Evolutionary conservation across 1,140 invertebrate genomes (phyloP).

Genomic region (Atopsyche davidsoni): DNA sequence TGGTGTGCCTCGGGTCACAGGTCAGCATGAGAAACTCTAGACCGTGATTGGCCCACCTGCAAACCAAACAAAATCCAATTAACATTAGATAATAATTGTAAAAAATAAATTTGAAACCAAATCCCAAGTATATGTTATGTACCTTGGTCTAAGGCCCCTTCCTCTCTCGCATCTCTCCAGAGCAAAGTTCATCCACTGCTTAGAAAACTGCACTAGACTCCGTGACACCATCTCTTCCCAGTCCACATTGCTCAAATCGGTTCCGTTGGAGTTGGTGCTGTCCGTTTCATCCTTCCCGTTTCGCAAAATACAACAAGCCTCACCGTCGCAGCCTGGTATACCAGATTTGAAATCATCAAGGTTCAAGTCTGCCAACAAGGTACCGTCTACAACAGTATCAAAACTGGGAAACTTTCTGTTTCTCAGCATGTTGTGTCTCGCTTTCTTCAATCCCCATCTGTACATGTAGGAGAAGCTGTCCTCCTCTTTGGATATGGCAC

Average conservation of each 20-base stretch:
- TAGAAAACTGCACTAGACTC: constrained; percentile 67
- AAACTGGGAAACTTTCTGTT: constrained; percentile 15
- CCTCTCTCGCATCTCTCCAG: constrained; percentile 75
- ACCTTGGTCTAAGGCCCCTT: constrained; percentile 67
- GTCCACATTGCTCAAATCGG: constrained; percentile 9
- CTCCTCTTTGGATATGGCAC: constrained; percentile 12
- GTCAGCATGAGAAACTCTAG: constrained; percentile 78
- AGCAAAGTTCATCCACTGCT: constrained; percentile 84
- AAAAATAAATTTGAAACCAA: constrained; percentile 2
- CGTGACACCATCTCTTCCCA: constrained; percentile 35
- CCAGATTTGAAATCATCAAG: constrained; percentile 23
- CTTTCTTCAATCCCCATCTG: constrained; percentile 8
- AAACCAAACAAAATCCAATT: constrained; percentile 9
- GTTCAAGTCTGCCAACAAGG: constrained; percentile 16
- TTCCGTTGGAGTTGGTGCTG: constrained; percentile 30
- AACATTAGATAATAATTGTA: constrained; percentile 4
- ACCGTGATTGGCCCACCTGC: constrained; percentile 76
- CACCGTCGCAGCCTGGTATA: constrained; percentile 23
- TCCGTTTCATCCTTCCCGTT: constrained; percentile 11
- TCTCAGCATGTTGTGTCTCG: neutral
- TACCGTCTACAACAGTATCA: constrained; percentile 6
- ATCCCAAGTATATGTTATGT: constrained; percentile 5
- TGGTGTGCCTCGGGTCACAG: constrained; percentile 74
- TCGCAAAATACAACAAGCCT: neutral
- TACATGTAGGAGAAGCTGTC: constrained; percentile 14